These are phyloP conservation scores for Hirudo medicinalis DNA, from an alignment of 1,140 invertebrate genomes.

Conservation along the genomic window DNA sequence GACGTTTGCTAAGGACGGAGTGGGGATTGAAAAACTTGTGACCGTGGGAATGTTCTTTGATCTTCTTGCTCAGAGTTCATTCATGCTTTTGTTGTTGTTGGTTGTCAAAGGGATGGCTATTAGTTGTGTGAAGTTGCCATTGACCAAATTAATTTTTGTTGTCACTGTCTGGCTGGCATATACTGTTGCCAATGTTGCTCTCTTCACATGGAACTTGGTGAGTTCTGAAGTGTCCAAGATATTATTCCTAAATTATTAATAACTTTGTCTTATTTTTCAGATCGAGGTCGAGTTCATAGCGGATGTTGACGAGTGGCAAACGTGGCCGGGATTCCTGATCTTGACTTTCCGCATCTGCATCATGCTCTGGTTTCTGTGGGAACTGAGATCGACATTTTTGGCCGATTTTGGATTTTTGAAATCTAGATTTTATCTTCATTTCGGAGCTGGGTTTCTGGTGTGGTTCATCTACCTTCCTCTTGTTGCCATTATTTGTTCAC, in stretches of 20 bases:
- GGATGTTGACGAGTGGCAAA: conserved; percentile 91
- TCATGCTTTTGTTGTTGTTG: conserved; percentile 82
- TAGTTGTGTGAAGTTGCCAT: conserved; percentile 66
- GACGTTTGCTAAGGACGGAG: conserved; percentile 75
- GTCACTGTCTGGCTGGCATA: conserved; percentile 83
- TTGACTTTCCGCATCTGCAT: conserved; percentile 70
- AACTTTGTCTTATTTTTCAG: conserved; percentile 42
- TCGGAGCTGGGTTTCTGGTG: conserved; percentile 87
- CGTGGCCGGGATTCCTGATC: conserved; percentile 86
- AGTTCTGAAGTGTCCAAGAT: conserved; percentile 31
- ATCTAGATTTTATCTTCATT: conserved; percentile 81
- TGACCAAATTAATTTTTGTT: conserved; percentile 45
- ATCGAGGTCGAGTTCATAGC: conserved; percentile 87
- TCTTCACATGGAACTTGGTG: conserved; percentile 93
- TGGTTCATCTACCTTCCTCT: conserved; percentile 96
- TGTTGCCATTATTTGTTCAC: conserved; percentile 77
- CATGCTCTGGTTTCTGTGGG: conserved; percentile 86
- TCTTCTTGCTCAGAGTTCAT: conserved; percentile 75
- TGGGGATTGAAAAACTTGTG: conserved; percentile 62
- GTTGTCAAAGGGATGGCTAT: conserved; percentile 94
- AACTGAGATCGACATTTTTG: conserved; percentile 51
- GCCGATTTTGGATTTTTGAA: conserved; percentile 48
- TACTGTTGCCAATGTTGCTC: conserved; percentile 71
- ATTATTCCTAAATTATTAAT: not conserved
- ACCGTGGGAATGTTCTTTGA: conserved; percentile 79